Evolutionary conservation across 2,113 vertebrate genomes (phyloP).

Genomic region (Ptychochromis oligacanthus): DNA sequence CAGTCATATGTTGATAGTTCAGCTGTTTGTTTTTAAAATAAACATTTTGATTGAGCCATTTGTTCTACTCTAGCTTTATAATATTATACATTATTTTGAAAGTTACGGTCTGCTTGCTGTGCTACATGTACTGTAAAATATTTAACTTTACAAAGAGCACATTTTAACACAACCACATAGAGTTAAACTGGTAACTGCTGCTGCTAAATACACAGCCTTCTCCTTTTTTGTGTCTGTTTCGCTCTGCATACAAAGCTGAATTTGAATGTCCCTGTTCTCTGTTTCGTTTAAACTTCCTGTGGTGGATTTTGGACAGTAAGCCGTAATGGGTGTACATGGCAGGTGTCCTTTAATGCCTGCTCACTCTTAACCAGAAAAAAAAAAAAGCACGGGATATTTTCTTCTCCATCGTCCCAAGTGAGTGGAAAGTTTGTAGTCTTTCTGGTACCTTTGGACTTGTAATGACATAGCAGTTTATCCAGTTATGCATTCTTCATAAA

Average conservation of each 20-base stretch:
- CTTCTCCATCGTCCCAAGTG: not conserved
- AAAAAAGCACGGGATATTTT: not conserved
- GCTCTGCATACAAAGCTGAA: not conserved
- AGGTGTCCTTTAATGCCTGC: slow-evolving; percentile 16
- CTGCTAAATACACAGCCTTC: no score
- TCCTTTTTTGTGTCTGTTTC: no score
- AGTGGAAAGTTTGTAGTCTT: not conserved
- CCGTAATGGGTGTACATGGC: not conserved
- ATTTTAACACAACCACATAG: not conserved
- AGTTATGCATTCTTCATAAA: not conserved
- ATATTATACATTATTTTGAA: not conserved
- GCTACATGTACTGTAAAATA: not conserved
- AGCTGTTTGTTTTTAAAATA: slow-evolving; percentile 46
- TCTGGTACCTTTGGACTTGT: not conserved
- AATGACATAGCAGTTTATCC: not conserved
- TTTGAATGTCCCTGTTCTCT: slow-evolving; percentile 52
- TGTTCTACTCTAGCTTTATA: not conserved
- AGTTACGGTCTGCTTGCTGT: not conserved
- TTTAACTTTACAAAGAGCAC: not conserved
- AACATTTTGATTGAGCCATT: slow-evolving; percentile 1
- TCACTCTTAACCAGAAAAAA: not conserved
- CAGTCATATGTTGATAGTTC: slow-evolving; percentile 44
- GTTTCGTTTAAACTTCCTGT: slow-evolving; percentile 45
- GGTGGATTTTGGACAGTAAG: not conserved
- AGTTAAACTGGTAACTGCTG: not conserved